Percentiles rank a stretch among this genome's conserved stretches.
phyloP scores from a whole-genome alignment of 2,797 vertebrate genomes.

The Ctenochaetus hawaiiensis region DNA sequence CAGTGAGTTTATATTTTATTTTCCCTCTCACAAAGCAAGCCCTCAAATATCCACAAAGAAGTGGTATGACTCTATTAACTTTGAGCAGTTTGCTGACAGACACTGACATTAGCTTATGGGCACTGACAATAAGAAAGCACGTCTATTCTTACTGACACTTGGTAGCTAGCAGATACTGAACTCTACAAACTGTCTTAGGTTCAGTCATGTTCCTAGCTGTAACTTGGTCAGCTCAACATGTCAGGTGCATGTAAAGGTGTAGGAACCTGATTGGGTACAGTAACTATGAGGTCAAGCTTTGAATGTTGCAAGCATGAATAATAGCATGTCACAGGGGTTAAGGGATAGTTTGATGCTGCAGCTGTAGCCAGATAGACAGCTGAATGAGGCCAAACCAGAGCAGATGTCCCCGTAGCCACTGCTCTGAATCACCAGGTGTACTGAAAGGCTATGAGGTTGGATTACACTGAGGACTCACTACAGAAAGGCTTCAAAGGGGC shows the following conservation, averaged over 20 bases:
- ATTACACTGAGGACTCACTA: slow-evolving; percentile 44
- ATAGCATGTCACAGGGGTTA: slow-evolving; percentile 30
- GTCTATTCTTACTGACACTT: slow-evolving; percentile 3
- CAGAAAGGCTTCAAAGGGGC: slow-evolving; percentile 51
- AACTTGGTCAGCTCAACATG: slow-evolving; percentile 19
- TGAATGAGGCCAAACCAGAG: slow-evolving; percentile 34
- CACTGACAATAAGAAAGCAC: slow-evolving; percentile 46
- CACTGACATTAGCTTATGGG: slow-evolving; percentile 35
- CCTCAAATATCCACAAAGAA: slow-evolving; percentile 15
- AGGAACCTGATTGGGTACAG: slow-evolving; percentile 9
- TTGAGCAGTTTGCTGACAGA: slow-evolving; percentile 53
- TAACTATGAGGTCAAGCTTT: slow-evolving; percentile 34
- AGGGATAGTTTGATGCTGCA: slow-evolving; percentile 31
- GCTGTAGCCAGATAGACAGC: slow-evolving; percentile 50
- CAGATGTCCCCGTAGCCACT: slow-evolving; percentile 59
- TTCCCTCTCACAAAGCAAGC: slow-evolving; percentile 26
- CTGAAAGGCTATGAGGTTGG: slow-evolving; percentile 27
- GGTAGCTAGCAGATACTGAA: slow-evolving; percentile 7
- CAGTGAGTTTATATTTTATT: slow-evolving; percentile 22
- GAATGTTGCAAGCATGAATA: slow-evolving; percentile 24
- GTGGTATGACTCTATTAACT: slow-evolving; percentile 37
- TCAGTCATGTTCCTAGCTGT: slow-evolving; percentile 17
- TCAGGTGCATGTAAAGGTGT: slow-evolving; percentile 7
- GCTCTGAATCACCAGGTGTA: slow-evolving; percentile 50
- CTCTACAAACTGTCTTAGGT: slow-evolving; percentile 1